These are phyloP conservation scores for Desoria tigrina DNA, from an alignment of 2,888 invertebrate genomes.

Conservation along the genomic window DNA sequence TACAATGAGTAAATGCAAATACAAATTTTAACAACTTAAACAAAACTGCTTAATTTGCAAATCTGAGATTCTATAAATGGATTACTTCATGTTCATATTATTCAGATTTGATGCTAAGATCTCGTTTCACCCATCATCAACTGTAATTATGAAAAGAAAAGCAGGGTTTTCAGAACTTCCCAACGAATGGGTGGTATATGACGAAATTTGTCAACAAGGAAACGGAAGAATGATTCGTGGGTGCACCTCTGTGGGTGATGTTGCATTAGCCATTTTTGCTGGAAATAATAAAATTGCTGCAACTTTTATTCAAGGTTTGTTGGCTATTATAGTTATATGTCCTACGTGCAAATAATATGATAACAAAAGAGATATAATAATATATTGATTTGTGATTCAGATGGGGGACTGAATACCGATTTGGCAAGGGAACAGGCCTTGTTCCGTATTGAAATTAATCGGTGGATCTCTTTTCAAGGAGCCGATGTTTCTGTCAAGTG, in stretches of 20 bases:
- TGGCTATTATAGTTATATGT: too few relatives aligned
- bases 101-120: constrained; percentile 62
- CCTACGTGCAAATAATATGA: too few relatives aligned
- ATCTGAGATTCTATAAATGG: too few relatives aligned
- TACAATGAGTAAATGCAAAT: constrained; percentile 44
- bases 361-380: too few relatives aligned
- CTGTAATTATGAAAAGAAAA: constrained; percentile 58
- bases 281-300: constrained; percentile 57
- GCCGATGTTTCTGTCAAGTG: constrained; percentile 10
- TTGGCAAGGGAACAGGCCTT: background rate
- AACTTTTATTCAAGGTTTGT: too few relatives aligned
- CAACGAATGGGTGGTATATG: constrained; percentile 82
- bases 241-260: constrained; percentile 76
- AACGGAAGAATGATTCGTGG: constrained; percentile 72
- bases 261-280: constrained; percentile 77
- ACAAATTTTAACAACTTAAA: too few relatives aligned
- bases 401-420: background rate
- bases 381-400: too few relatives aligned
- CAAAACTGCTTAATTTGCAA: too few relatives aligned
- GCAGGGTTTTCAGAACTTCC: constrained; percentile 60
- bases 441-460: constrained; percentile 20
- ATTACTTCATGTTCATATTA: background rate
- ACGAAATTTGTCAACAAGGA: constrained; percentile 75
- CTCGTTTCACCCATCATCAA: constrained; percentile 65
- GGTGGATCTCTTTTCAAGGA: constrained; percentile 24